A percentile compares a stretch with the other conserved stretches of the same genome.
phyloP scores from a whole-genome alignment of 2,113 vertebrate species.

The Platichthys flesus region DNA sequence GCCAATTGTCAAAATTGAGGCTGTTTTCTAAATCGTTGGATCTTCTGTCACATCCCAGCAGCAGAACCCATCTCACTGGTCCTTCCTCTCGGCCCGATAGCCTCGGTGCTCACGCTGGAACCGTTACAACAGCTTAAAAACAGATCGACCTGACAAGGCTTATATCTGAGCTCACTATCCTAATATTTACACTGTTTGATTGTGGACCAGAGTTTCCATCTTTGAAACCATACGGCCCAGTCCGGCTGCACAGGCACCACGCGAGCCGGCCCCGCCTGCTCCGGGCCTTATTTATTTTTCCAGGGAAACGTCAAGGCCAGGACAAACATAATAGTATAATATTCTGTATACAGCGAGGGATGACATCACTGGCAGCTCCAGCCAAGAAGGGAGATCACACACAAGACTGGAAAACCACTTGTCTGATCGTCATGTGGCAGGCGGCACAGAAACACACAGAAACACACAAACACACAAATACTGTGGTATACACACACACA shows the following conservation, averaged over 20 bases:
- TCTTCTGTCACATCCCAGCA: background rate
- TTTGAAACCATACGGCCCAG: constrained; percentile 30
- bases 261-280: constrained; percentile 33
- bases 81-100: no score
- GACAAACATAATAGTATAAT: constrained; percentile 63
- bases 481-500: constrained; percentile 12
- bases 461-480: constrained; percentile 11
- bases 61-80: background rate
- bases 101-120: no score
- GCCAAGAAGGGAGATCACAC: constrained; percentile 63
- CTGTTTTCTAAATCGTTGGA: background rate
- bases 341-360: constrained; percentile 66
- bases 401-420: constrained; percentile 60
- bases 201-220: constrained; percentile 65
- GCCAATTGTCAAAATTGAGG: background rate
- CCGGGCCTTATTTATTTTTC: constrained; percentile 65
- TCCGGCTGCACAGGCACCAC: constrained; percentile 1
- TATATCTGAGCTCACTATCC: constrained; percentile 43
- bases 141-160: constrained; percentile 7
- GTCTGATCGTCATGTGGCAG: constrained; percentile 55
- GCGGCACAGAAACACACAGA: constrained; percentile 24
- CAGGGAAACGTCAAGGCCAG: constrained; percentile 64
- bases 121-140: background rate
- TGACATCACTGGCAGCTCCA: constrained; percentile 70
- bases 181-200: constrained; percentile 49